Evolutionary conservation across 2,888 invertebrate genomes (phyloP).

Genomic region (Morinoia aosen): DNA sequence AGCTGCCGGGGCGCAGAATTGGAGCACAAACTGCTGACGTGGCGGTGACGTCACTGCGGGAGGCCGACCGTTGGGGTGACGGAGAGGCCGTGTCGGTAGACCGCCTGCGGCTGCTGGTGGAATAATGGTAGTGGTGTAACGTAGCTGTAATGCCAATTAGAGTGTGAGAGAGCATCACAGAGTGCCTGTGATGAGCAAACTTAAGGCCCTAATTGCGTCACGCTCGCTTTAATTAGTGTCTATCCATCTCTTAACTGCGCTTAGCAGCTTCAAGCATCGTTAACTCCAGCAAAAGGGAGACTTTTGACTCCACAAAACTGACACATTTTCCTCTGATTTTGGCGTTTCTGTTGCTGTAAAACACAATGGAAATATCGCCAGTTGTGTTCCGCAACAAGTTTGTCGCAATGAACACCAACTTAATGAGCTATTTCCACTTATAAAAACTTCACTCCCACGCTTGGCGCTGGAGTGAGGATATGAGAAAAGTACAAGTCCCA

Average conservation of each 20-base stretch:
- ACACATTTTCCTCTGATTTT: neutral
- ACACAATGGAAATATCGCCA: neutral
- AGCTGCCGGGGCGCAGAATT: constrained; percentile 59
- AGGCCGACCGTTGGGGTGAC: constrained; percentile 27
- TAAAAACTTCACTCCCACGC: neutral
- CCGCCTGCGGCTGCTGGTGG: neutral
- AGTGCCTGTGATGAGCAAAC: constrained; percentile 43
- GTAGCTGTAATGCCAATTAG: constrained; percentile 48
- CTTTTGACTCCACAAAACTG: constrained; percentile 1
- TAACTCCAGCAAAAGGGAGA: neutral
- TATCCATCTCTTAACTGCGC: constrained; percentile 40
- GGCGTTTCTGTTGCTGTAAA: neutral
- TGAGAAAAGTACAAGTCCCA: too few relatives aligned
- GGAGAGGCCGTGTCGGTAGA: constrained; percentile 41
- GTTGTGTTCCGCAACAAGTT: neutral
- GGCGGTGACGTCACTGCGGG: constrained; percentile 58
- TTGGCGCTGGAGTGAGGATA: too few relatives aligned
- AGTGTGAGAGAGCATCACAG: constrained; percentile 16
- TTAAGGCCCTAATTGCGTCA: constrained; percentile 42
- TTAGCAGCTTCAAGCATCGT: constrained; percentile 47
- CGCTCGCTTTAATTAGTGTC: constrained; percentile 42
- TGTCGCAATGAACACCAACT: neutral
- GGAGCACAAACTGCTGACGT: constrained; percentile 61
- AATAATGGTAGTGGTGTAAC: constrained; percentile 27
- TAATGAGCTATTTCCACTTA: neutral